Evolutionary conservation across 2,888 invertebrate species (phyloP), one percentile per base, ranked within the genome.

Genomic region (Timema cristinae): DNA sequence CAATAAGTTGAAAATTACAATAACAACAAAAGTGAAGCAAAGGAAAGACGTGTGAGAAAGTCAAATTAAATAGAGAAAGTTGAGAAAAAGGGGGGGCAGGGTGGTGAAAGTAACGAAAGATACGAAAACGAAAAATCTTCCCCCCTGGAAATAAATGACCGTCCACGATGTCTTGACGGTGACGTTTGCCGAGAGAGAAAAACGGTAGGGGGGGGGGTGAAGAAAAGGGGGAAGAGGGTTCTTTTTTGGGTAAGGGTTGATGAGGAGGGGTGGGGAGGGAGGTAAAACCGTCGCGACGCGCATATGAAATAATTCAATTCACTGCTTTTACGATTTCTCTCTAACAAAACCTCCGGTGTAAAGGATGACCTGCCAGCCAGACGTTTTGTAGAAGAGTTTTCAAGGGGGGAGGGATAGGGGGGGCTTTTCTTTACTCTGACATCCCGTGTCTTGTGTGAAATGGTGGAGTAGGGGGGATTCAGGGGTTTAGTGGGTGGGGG

Each of bases 251-350:
- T 32, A 32, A 48, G 63, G 16, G 16, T 0, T 9, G 63, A 48
- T 10, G 7, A 48, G 48, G 48, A 15, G 8, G 16, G 16, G 63
- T n/a, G 32, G 4, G n/a, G 61, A 68, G 68, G 13, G 52, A 15
- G 32, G 67, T 15, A 11, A 16, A 47, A 63, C 52, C 68, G 66
- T 48, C 68, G 59, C 66, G 72, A 54, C 72, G 54, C 72, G 72
- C 72, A 69, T 72, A 72, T 72, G 72, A 72, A 72, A 32, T 32
- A 32, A 72, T 72, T 72, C 72, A 72, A 72, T 72, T 72, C 72
- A 47, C 71, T 70, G 47, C 59, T 49, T 50, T 11, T 68, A 61
- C 16, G 69, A 69, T 69, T 69, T 69, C 63, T 69, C 63, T 69
- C 63, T 63, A 69, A 63, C 69, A 32, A 32, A 32, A 32, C 32